Base-by-base conservation (phyloP, 2,113 vertebrate species). In the Tragulus kanchil region DNA sequence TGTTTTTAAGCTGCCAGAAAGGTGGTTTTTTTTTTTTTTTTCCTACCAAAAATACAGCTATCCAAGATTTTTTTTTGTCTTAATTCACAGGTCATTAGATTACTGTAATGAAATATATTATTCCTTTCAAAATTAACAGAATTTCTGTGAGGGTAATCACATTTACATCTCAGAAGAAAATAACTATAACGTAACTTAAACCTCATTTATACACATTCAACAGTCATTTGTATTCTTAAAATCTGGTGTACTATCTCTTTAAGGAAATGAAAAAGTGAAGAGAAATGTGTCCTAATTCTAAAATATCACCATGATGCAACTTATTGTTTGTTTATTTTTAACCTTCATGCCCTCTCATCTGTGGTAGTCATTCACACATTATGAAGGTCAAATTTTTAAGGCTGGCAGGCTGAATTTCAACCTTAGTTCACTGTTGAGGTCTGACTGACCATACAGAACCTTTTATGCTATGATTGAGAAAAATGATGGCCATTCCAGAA, bases 71-170 rank as follows among this genome's bases (percentile, higher is more conserved):
- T 85, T 82, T 54, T 7, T 15, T 58, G 59, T 45, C 65, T 67
- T 21, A 52, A 83, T 81, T 86, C 31, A 26, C 62, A 6, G 15
- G 1, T 31, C 54, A 89, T 83, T 67, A 58, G 62, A 65, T 86
- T 89, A 75, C 81, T 3, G 50, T 88, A 85, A 65, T 78, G 13
- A 95, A 98, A 85, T 64, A 89, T 17, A 23, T 85, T 85, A 45
- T 45, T 96, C 75, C 12, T 93, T 86, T 89, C 16, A 77, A 95
- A 97, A 61, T n/a, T 45, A 83, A 97, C 96, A 75, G 67, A 62
- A 48, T 89, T 91, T 31, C 69, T 78, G 7, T 3, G n/a, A 61
- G 23, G 81, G 9, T 73, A 82, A 62, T 94, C 56, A 58, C 61
- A 3, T 81, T 95, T 90, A 69, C 25, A n/a, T 85, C 26, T 83